Base-by-base conservation (phyloP, 2,888 invertebrate genomes). In the Drosophila pegasa region DNA sequence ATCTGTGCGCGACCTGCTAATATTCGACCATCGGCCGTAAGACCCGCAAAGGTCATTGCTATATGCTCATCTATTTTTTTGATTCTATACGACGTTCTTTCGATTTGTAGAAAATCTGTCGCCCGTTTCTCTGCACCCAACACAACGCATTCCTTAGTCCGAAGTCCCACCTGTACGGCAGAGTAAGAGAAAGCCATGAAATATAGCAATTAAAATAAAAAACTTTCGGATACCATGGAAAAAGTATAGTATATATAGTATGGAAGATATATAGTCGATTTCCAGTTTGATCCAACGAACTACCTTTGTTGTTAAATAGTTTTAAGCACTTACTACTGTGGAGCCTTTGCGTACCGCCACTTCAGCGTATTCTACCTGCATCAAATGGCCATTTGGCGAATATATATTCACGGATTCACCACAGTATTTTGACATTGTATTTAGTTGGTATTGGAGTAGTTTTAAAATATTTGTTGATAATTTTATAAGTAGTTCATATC, bases 291-390 rank as follows among this genome's bases (percentile, higher is more conserved):
- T n/a, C n/a, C n/a, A n/a, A n/a, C n/a, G n/a, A n/a, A n/a, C n/a
- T n/a, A n/a, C n/a, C n/a, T n/a, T n/a, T n/a, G n/a, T n/a, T n/a
- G n/a, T 37, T n/a, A 0, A 41, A 9, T 14, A 2, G 1, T 25
- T n/a, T 1, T n/a, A 7, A 41, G 6, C 7, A 94, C 95, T 94
- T 94, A 99, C 99, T 90, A 99, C 99, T 47, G 99, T 99, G 14
- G 99, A 99, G 67, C 99, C 99, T 92, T 99, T 99, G 77, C 98
- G 96, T 37, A 99, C 99, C 29, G 99, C 99, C 94, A 99, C 99
- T 93, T 99, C 99, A 33, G 99, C 99, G 93, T 99, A 99, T 94
- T 99, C 99, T 25, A 99, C 99, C 94, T 99, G 99, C 85, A 99
- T 95, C 76, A 99, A 94, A 94, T 99, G 99, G 9, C 99, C 99